Base-by-base conservation (phyloP, 2,888 invertebrate species). In the Fragum fragum region DNA sequence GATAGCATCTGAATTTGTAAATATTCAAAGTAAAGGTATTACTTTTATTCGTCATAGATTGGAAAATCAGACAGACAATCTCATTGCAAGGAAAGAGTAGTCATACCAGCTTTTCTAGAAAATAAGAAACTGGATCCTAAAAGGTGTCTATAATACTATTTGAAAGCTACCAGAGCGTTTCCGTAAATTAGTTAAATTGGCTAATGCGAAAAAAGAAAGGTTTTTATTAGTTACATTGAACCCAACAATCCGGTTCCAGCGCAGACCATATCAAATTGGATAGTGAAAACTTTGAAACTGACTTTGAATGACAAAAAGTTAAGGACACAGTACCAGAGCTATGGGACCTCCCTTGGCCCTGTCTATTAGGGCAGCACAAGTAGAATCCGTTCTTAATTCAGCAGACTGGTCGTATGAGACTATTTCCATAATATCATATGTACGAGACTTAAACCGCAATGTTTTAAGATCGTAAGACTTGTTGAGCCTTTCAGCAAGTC, bases 251-350 rank as follows among this genome's bases (percentile, higher is more conserved):
- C 78, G 63, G 82, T 82, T 1, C 52, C 77, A 23, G 36, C 75
- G 18, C 79, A 83, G 23, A 83, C 78, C n/a, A 78, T 83, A 26
- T 78, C 82, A 32, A 76, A 36, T 32, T 86, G 81, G 83, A 74
- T 83, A 39, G 83, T 75, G 0, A 55, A 81, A 28, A 42, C 59
- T 18, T 39, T 86, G 14, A 75, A 76, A 39, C 53, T 72, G 52
- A 69, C 75, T 63, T 61, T 77, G 47, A 57, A 70, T n/a, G 68
- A 83, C 29, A 70, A 53, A 29, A 36, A 39, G 53, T 76, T 36
- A 79, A 73, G 76, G n/a, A 52, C 59, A 82, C 36, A 57, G 29
- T 52, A 85, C 79, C 18, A n/a, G 76, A 59, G 70, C 73, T 9
- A 70, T 81, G 29, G 78, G 78, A n/a, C 78, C 80, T 26, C 78